Evolutionary conservation across 1,140 invertebrate species (phyloP), one percentile per base, ranked within the genome.

Genomic region (Vollenhovia emeryi): DNA sequence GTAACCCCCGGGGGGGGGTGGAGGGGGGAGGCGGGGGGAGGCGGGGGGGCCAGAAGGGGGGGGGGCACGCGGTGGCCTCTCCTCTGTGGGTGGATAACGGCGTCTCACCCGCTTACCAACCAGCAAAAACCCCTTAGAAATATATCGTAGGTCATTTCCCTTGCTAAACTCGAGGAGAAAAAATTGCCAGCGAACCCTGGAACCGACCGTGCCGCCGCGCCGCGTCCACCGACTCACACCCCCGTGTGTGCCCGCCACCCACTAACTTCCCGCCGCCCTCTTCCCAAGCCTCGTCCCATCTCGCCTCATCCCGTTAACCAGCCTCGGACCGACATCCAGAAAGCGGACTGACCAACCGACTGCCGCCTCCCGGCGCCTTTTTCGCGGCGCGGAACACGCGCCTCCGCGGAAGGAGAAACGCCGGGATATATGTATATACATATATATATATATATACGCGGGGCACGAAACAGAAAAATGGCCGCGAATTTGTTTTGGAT

Each of bases 71-170:
- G 78, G 79, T 87, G 71, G 85, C 59, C 69, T 50, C 78, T 75
- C 55, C 71, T n/a, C n/a, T 66, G 84, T 90, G 87, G 85, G 84
- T 89, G 91, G 89, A 91, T 93, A 90, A 91, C 90, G 82, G 76
- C 89, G 86, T 92, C 91, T 92, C 92, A 88, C 85, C 90, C 89
- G 88, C 86, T 87, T 90, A 88, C 84, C 86, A 88, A 55, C 87
- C 74, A 83, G 89, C 86, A 92, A 93, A 93, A 93, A 93, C 91
- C 91, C 92, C 92, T 93, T 93, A 93, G 92, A 93, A 93, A 93
- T 93, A 93, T 93, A 93, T 93, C 93, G 92, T 93, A 93, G 93
- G 92, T 92, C 91, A 93, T 93, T 93, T 93, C 93, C 92, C 93
- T 94, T 93, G 93, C 92, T 94, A 93, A 93, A 93, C 91, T 93